These are phyloP conservation scores for Coboldia fuscipes DNA, from an alignment of 1,140 invertebrate species.

Conservation along the genomic window DNA sequence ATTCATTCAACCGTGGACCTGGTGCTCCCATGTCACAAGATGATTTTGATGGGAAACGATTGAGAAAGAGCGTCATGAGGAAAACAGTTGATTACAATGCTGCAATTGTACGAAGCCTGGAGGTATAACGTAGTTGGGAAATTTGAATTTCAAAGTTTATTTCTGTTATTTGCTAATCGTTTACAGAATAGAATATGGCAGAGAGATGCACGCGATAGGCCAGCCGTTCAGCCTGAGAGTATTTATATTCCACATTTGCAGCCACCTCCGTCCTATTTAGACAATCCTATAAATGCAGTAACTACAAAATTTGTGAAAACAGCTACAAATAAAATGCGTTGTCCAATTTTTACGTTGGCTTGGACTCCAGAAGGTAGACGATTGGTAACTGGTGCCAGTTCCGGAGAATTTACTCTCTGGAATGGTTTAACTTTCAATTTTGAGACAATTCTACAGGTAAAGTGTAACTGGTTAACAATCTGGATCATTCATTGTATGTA, in stretches of 20 bases:
- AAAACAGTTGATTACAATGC: constrained; percentile 98
- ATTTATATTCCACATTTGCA: constrained; percentile 73
- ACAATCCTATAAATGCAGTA: constrained; percentile 93
- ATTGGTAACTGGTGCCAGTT: constrained; percentile 93
- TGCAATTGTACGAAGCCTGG: constrained; percentile 77
- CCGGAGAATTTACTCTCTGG: constrained; percentile 98
- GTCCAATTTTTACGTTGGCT: constrained; percentile 94
- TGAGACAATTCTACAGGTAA: constrained; percentile 96
- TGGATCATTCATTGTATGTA: background rate
- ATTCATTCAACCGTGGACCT: constrained; percentile 13
- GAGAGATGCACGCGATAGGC: constrained; percentile 66
- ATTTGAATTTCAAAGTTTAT: too few species aligned
- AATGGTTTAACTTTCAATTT: constrained; percentile 99
- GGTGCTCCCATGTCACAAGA: constrained; percentile 39
- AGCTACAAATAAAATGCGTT: constrained; percentile 98
- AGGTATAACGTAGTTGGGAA: too few species aligned
- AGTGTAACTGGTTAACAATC: background rate
- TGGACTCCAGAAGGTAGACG: constrained; percentile 98
- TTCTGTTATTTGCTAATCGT: too few species aligned
- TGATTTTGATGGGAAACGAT: constrained; percentile 88
- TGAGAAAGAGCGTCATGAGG: constrained; percentile 88
- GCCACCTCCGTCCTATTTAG: constrained; percentile 70
- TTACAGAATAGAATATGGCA: constrained; percentile 78
- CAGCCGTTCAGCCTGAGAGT: constrained; percentile 75
- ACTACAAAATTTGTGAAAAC: constrained; percentile 94